A percentile compares a stretch with the other conserved stretches of the same genome.
Evolutionary conservation across 2,113 vertebrate genomes (phyloP).

Genomic region (Prochilodus magdalenae): DNA sequence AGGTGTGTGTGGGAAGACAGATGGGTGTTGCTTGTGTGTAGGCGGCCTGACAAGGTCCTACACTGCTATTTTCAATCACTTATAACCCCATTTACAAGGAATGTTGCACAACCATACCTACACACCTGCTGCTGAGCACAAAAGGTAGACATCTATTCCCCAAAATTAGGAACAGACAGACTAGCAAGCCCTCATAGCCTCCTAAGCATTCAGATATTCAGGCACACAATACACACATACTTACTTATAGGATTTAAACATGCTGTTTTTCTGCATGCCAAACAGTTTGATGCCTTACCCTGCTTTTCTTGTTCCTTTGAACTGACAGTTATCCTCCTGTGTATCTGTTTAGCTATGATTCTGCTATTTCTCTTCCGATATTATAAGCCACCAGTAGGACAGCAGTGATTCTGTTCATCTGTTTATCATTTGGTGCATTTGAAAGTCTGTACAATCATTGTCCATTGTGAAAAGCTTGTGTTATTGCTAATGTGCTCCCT

Average conservation of each 20-base stretch:
- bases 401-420: not conserved
- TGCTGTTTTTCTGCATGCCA: not conserved
- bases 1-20: not conserved
- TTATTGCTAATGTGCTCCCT: not conserved
- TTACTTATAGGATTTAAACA: not conserved
- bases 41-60: not conserved
- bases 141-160: not conserved
- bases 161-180: not conserved
- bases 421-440: not conserved
- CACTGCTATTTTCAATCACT: slow-evolving; percentile 4
- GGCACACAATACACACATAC: not conserved
- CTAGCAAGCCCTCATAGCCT: no score
- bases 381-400: not conserved
- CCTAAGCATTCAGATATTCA: not conserved
- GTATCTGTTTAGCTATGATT: not conserved
- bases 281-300: not conserved
- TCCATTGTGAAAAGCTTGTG: not conserved
- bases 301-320: not conserved
- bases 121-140: slow-evolving; percentile 32
- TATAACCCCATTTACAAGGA: not conserved
- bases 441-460: not conserved
- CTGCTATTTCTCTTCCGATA: not conserved
- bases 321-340: slow-evolving; percentile 4
- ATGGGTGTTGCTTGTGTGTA: slow-evolving; percentile 2
- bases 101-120: not conserved